Evolutionary conservation across 2,797 vertebrate genomes (phyloP), one percentile per base, ranked within the genome.

Genomic region (Diplodus sargus): DNA sequence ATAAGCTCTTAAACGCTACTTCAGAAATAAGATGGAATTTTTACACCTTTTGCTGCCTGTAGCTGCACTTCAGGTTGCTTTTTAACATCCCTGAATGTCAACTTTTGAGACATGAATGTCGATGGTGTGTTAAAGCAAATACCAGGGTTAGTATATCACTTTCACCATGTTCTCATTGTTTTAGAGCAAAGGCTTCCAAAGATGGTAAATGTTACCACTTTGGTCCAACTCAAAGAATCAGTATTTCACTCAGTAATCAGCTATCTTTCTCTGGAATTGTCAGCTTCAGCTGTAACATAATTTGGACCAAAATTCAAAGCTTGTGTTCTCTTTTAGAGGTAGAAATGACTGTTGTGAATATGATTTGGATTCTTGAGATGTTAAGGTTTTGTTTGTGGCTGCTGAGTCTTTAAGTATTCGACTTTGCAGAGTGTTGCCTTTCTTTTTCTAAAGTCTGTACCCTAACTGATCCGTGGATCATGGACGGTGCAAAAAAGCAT

Each of bases 361-460:
- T 49, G 16, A 64, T 60, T 17, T 58, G 17, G 49, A 10, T 54
- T 12, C 11, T 39, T 68, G 14, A 79, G 30, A 70, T 2, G 15
- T 59, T 42, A 53, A 54, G 49, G 52, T 71, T 25, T 66, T 69
- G n/a, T 65, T 54, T 78, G 54, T 69, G 68, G 59, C 43, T 52
- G 18, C 72, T 20, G 22, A 43, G 71, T 39, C 28, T 74, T 62
- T 45, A 22, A 43, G 30, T 11, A 22, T 28, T 28, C 6, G 17
- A 25, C 25, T 10, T 2, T 52, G 13, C 15, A 14, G 52, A 34
- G 57, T 17, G 6, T 45, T 59, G 28, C 15, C 45, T 52, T 42
- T 53, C 30, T 60, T 34, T 30, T 14, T 30, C 34, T 17, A 34
- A 23, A 28, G 22, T 43, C 28, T 30, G 28, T 30, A 30, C 4